Base-by-base conservation (phyloP, 2,888 invertebrate species). In the Caprella mutica region DNA sequence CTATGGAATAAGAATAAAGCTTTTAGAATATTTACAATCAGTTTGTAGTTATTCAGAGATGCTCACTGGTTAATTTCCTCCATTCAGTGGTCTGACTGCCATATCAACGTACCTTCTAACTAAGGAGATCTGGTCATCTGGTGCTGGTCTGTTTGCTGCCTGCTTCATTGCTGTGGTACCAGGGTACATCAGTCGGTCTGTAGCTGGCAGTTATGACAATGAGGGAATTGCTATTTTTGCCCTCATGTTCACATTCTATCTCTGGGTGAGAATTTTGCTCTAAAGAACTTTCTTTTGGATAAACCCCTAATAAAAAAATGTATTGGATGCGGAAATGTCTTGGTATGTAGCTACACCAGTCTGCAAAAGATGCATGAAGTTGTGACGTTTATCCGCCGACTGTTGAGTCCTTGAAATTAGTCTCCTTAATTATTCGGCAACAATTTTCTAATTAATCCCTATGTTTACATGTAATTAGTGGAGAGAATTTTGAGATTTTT, bases 191-290 rank as follows among this genome's bases (percentile, higher is more conserved):
- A 96, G 94, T 70, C 81, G 98, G 60, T 98, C 98, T 0, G 98
- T 98, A 14, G 98, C 98, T 30, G 98, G 98, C 26, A 97, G 96
- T 69, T 98, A 98, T 72, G 98, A 99, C 72, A 99, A 98, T 76
- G 98, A 99, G 76, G 98, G 98, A 65, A 98, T 99, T 71, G 98
- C 98, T 53, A 99, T 99, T 69, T 99, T 99, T 77, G 97, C 97
- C 2, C 79, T 98, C 53, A 97, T 97, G 77, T 90, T 97, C 72
- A 98, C 98, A 1, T 98, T 97, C 72, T 98, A 85, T 72, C 77
- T 98, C 50, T 98, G 98, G 98, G 85, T 98, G 63, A 68, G 69
- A 59, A 30, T 50, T 26, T 52, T n/a, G n/a, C n/a, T n/a, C n/a
- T n/a, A n/a, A n/a, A n/a, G n/a, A n/a, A n/a, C n/a, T n/a, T n/a